Evolutionary conservation across 2,888 invertebrate species (phyloP).

Genomic region (Tyria jacobaeae): DNA sequence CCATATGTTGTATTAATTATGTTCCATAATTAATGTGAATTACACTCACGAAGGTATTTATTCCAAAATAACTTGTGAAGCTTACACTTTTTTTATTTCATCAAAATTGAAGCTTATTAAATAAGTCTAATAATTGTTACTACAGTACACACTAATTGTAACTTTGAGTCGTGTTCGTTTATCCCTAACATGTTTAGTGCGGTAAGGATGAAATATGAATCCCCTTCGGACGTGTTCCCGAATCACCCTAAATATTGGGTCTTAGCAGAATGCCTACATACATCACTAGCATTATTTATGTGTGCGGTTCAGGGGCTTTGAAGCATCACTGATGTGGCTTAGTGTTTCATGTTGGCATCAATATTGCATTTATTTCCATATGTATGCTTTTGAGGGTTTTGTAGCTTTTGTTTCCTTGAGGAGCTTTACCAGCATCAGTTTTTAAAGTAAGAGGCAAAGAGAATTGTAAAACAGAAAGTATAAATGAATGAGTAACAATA

Average conservation of each 20-base stretch:
- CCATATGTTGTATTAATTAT: too few relatives aligned
- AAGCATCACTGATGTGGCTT: constrained; percentile 34
- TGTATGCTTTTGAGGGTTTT: constrained; percentile 6
- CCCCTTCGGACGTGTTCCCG: constrained; percentile 60
- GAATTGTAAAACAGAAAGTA: too few relatives aligned
- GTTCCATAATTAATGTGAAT: too few relatives aligned
- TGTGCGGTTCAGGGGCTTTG: constrained; percentile 36
- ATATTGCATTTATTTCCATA: constrained; percentile 24
- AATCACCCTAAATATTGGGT: constrained; percentile 67
- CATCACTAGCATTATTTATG: constrained; percentile 61
- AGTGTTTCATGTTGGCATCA: constrained; percentile 27
- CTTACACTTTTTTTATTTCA: too few relatives aligned
- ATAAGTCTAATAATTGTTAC: background rate
- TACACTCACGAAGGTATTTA: too few relatives aligned
- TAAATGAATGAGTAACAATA: too few relatives aligned
- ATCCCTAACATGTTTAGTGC: constrained; percentile 48
- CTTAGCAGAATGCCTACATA: constrained; percentile 62
- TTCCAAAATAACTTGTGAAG: too few relatives aligned
- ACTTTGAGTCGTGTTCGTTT: constrained; percentile 33
- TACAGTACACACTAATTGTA: too few relatives aligned
- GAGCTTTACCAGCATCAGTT: background rate
- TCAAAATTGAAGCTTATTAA: too few relatives aligned
- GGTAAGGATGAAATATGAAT: constrained; percentile 67
- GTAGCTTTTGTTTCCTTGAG: background rate
- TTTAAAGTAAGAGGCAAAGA: too few relatives aligned